Conservation (phyloP, 2,113 vertebrate genomes). For the Spea multiplicata region DNA sequence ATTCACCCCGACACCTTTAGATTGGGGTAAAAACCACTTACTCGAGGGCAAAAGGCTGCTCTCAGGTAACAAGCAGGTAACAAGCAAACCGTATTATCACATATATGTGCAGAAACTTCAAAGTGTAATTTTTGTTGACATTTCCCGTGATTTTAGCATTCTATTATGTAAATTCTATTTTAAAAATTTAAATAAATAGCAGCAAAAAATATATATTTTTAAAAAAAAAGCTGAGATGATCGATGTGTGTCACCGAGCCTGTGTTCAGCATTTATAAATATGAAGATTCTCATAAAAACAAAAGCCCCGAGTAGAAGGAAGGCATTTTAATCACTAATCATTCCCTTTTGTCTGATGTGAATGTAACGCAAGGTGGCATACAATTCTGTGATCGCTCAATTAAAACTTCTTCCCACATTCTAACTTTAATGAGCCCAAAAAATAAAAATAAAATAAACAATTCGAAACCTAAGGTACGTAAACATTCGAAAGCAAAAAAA, state of each 20-base stretch:
- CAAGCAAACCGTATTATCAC: too few species aligned
- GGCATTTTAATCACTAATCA: slow-evolving; percentile 86
- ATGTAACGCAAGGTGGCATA: slow-evolving; percentile 74
- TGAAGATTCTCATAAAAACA: slow-evolving; percentile 83
- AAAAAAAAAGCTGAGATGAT: background rate
- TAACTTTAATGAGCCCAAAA: slow-evolving; percentile 62
- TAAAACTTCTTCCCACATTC: slow-evolving; percentile 66
- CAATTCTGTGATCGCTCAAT: slow-evolving; percentile 77
- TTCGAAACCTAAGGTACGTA: slow-evolving; percentile 56
- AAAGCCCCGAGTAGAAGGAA: slow-evolving; percentile 79
- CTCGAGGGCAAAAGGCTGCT: too few species aligned
- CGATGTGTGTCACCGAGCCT: slow-evolving; percentile 61
- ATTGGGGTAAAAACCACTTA: too few species aligned
- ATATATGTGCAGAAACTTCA: too few species aligned
- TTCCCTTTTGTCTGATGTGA: slow-evolving; percentile 82
- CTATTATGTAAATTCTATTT: slow-evolving; percentile 24
- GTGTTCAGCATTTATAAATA: slow-evolving; percentile 79
- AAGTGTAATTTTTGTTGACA: too few species aligned
- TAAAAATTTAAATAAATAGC: slow-evolving; percentile 21
- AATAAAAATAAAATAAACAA: slow-evolving; percentile 73
- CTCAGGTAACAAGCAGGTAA: too few species aligned
- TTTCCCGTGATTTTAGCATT: too few species aligned
- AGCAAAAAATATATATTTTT: slow-evolving; percentile 4
- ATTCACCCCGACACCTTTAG: too few species aligned
- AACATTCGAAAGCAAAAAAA: background rate